Evolutionary conservation across 2,113 vertebrate species (phyloP).

Genomic region (Lagopus leucura): DNA sequence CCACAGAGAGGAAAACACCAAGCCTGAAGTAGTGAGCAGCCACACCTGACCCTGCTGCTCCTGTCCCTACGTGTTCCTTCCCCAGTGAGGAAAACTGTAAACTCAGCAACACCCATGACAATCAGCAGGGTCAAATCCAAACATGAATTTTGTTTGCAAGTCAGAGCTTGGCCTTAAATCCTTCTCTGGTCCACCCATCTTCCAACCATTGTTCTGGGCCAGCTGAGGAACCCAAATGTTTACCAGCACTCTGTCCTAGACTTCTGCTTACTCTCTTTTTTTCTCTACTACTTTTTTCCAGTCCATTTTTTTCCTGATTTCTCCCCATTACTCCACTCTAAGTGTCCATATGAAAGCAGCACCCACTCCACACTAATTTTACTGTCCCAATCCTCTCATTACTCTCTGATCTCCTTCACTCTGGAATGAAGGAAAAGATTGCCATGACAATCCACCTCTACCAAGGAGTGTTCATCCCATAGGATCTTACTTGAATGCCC

Average conservation of each 20-base stretch:
- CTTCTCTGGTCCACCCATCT: conserved; percentile 38
- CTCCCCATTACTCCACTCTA: background rate
- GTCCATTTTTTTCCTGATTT: background rate
- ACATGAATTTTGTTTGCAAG: conserved; percentile 59
- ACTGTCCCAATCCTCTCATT: background rate
- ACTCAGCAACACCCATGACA: conserved; percentile 37
- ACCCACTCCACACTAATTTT: conserved; percentile 8
- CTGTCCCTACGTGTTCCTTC: conserved; percentile 1
- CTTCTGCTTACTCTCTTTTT: conserved; percentile 22
- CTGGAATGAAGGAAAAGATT: background rate
- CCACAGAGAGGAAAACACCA: conserved; percentile 14
- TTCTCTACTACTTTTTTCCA: background rate
- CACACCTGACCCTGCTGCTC: background rate
- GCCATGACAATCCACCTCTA: background rate
- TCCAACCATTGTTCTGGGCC: conserved; percentile 59
- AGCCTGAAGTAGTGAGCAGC: background rate
- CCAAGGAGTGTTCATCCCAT: background rate
- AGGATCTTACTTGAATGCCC: background rate
- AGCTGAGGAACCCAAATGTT: background rate
- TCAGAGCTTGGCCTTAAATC: conserved; percentile 56
- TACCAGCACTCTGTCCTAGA: background rate
- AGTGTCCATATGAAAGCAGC: background rate
- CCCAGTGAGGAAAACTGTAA: conserved; percentile 38
- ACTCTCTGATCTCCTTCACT: background rate
- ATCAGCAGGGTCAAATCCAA: conserved; percentile 61